A percentile compares a stretch with the other conserved stretches of the same genome.
These are phyloP conservation scores for Scrobipalpa costella DNA, from an alignment of 2,888 invertebrate genomes.

Conservation along the genomic window DNA sequence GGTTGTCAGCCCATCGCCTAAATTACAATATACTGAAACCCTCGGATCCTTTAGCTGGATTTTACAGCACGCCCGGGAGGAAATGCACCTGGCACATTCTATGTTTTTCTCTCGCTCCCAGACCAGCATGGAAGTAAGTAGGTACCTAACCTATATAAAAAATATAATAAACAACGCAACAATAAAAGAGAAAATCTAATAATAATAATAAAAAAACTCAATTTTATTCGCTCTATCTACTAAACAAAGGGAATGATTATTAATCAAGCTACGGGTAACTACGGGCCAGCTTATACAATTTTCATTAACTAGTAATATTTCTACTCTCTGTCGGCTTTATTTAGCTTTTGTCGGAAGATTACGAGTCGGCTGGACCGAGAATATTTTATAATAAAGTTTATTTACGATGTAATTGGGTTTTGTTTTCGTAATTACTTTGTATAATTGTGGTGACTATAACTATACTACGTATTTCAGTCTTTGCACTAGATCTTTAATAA, in stretches of 20 bases:
- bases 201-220: background rate
- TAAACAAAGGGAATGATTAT: background rate
- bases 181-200: background rate
- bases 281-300: background rate
- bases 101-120: too few relatives aligned
- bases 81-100: too few relatives aligned
- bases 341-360: background rate
- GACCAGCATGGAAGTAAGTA: too few relatives aligned
- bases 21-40: too few relatives aligned
- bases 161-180: background rate
- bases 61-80: too few relatives aligned
- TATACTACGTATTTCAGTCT: background rate
- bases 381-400: background rate
- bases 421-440: too few relatives aligned
- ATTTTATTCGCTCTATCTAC: background rate
- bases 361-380: background rate
- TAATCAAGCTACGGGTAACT: background rate
- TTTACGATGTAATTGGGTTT: too few relatives aligned
- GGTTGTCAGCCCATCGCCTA: too few relatives aligned
- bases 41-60: too few relatives aligned
- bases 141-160: too few relatives aligned
- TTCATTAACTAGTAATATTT: conserved; percentile 2
- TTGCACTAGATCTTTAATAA: too few relatives aligned
- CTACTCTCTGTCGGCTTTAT: background rate
- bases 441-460: too few relatives aligned